Evolutionary conservation across 2,888 invertebrate species (phyloP).

Genomic region (Lycophotia porphyrea): DNA sequence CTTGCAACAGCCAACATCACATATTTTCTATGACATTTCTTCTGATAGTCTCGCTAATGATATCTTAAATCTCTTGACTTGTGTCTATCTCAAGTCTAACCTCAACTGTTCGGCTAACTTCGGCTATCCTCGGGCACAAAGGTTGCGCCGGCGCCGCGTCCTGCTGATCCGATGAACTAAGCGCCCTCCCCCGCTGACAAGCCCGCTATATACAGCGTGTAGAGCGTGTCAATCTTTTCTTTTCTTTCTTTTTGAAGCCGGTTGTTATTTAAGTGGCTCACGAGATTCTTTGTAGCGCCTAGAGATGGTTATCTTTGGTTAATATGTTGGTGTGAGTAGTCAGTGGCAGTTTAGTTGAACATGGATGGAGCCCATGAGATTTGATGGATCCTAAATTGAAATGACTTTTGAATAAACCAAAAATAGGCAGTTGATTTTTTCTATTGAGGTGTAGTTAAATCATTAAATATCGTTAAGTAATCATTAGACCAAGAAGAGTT

Average conservation of each 20-base stretch:
- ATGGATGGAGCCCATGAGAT: not conserved
- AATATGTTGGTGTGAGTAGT: slow-evolving; percentile 43
- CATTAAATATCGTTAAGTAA: too few relatives aligned
- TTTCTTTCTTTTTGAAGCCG: slow-evolving; percentile 33
- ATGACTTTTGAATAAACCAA: not conserved
- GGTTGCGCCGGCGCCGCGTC: slow-evolving; percentile 87
- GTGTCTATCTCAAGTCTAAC: slow-evolving; percentile 16
- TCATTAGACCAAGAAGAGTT: too few relatives aligned
- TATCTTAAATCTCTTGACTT: not conserved
- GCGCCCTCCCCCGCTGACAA: slow-evolving; percentile 84
- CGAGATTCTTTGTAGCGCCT: slow-evolving; percentile 49
- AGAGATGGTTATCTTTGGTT: slow-evolving; percentile 51
- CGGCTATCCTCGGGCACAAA: slow-evolving; percentile 74
- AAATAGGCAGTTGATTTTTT: too few relatives aligned
- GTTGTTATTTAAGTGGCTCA: slow-evolving; percentile 55
- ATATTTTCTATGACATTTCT: not conserved
- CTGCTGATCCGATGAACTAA: slow-evolving; percentile 84
- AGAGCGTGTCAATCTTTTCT: slow-evolving; percentile 50
- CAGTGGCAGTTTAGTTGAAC: slow-evolving; percentile 36
- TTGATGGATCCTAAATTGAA: slow-evolving; percentile 3
- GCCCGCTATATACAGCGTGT: slow-evolving; percentile 60
- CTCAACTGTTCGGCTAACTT: slow-evolving; percentile 30
- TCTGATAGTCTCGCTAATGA: not conserved
- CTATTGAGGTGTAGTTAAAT: too few relatives aligned
- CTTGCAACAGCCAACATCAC: not conserved